These are phyloP conservation scores for Spatulosminthurus flaviceps DNA, from an alignment of 2,888 invertebrate genomes.

Conservation along the genomic window DNA sequence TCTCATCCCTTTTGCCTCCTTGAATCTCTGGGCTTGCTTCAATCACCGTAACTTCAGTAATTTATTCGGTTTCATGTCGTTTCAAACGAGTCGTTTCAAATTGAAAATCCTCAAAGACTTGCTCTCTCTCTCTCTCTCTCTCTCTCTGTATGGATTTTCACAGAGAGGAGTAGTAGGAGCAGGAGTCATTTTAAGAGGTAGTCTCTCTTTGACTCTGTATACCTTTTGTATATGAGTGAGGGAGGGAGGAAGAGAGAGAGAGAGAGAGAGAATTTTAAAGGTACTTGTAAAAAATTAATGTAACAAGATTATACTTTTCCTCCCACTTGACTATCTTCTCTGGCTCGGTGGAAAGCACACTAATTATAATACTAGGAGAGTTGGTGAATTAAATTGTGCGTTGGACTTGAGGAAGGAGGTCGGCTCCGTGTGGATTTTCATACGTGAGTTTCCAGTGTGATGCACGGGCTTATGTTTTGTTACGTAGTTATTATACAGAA, in stretches of 20 bases:
- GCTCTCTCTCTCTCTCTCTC: background rate
- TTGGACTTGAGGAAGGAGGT: no score
- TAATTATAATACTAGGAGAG: no score
- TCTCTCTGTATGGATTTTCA: background rate
- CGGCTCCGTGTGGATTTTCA: no score
- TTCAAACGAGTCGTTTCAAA: no score
- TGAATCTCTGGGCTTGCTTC: no score
- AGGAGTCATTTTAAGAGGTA: background rate
- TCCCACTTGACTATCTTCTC: background rate
- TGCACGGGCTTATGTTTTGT: no score
- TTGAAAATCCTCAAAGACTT: background rate
- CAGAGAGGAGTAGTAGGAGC: background rate
- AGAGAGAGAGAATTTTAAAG: background rate
- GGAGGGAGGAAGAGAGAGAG: background rate
- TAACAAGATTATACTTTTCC: conserved; percentile 9
- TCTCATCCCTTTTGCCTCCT: no score
- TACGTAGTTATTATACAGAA: no score
- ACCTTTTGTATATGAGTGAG: background rate
- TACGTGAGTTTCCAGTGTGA: no score
- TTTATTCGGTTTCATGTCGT: no score
- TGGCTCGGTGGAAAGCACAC: background rate
- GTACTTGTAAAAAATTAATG: background rate
- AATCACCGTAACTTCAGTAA: no score
- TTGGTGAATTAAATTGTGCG: no score
- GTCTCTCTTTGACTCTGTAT: background rate